phyloP scores from a whole-genome alignment of 2,888 invertebrate genomes.

The Scaptomyza parva region DNA sequence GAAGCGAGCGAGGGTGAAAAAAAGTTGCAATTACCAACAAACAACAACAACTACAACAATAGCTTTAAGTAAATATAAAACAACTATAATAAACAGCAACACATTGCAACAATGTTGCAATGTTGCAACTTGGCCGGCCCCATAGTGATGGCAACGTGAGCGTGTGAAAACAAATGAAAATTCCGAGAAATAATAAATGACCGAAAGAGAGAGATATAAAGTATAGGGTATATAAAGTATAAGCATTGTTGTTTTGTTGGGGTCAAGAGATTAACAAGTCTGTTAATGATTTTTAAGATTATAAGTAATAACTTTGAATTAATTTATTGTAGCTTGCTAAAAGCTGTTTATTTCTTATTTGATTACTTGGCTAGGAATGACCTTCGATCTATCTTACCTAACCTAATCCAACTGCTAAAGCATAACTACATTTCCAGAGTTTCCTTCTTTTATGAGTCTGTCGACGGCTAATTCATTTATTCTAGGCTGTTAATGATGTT shows the following conservation, averaged over 20 bases:
- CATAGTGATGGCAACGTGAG: conserved; percentile 56
- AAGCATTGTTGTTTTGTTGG: neutral
- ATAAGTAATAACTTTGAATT: neutral
- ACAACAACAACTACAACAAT: conserved; percentile 28
- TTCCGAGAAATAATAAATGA: too few relatives aligned
- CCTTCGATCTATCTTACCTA: too few relatives aligned
- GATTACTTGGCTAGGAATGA: neutral
- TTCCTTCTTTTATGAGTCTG: too few relatives aligned
- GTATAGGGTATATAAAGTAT: too few relatives aligned
- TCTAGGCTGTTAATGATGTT: too few relatives aligned
- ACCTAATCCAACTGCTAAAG: too few relatives aligned
- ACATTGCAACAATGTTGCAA: conserved; percentile 62
- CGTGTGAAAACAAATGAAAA: neutral
- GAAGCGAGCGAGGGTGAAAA: conserved; percentile 23
- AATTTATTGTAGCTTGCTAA: conserved; percentile 1
- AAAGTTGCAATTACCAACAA: conserved; percentile 71
- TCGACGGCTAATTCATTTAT: too few relatives aligned
- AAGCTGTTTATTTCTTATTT: neutral
- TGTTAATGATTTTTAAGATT: neutral
- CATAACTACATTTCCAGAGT: too few relatives aligned
- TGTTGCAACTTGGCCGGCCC: conserved; percentile 34
- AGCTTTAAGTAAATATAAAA: conserved; percentile 59
- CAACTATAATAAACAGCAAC: conserved; percentile 56
- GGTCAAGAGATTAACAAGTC: neutral
- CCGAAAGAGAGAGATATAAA: too few relatives aligned